These are phyloP conservation scores for Oopsacas minuta DNA, from an alignment of 37 sponge, comb jelly and placozoan species.

Conservation along the genomic window DNA sequence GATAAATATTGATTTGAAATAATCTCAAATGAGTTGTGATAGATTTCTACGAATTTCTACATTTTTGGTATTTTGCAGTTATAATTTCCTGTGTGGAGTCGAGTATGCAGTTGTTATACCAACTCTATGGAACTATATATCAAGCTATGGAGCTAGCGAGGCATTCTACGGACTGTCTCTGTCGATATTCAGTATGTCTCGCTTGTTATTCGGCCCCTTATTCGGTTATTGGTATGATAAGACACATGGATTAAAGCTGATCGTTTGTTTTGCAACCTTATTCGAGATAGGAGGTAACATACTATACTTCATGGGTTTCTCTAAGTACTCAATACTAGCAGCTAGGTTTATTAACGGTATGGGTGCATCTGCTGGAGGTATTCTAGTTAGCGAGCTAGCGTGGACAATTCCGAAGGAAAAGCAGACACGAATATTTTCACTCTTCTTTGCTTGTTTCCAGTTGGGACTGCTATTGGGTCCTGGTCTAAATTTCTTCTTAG, in stretches of 20 bases:
- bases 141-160: slow-evolving; percentile 21
- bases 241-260: slow-evolving; percentile 41
- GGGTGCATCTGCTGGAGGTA: slow-evolving; percentile 71
- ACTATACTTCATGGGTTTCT: background rate
- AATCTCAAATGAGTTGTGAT: background rate
- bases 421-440: slow-evolving; percentile 51
- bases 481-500: slow-evolving; percentile 61
- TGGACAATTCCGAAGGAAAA: slow-evolving; percentile 44
- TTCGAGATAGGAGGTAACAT: slow-evolving; percentile 74
- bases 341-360: slow-evolving; percentile 27
- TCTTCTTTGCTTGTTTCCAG: slow-evolving; percentile 49
- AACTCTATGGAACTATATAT: slow-evolving; percentile 54
- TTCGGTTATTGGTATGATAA: slow-evolving; percentile 55
- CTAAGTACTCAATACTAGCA: background rate
- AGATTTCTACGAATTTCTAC: background rate
- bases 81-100: background rate
- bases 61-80: background rate
- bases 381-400: slow-evolving; percentile 61
- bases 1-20: no score
- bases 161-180: slow-evolving; percentile 51
- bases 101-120: slow-evolving; percentile 34
- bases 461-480: slow-evolving; percentile 68
- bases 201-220: slow-evolving; percentile 52
- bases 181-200: slow-evolving; percentile 66
- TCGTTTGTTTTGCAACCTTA: slow-evolving; percentile 41